Conservation (phyloP, 2,888 invertebrate species). For the Morpho deidamia region DNA sequence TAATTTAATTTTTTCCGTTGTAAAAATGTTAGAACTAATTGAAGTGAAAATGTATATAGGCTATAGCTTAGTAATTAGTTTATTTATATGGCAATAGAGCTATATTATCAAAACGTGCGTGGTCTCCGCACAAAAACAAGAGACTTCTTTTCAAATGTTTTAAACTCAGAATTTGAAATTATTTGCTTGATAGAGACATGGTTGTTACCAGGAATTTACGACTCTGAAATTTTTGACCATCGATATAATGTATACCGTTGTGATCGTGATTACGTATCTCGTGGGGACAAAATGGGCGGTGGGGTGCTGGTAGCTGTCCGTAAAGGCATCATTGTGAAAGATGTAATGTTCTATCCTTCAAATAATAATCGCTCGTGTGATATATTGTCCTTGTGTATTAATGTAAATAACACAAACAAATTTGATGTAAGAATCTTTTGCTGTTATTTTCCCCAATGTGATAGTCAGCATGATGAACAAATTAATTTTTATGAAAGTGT, state of each 20-base stretch:
- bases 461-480: not conserved
- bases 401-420: not conserved
- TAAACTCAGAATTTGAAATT: not conserved
- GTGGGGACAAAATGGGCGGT: not conserved
- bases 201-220: not conserved
- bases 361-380: not conserved
- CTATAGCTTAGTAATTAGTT: no score
- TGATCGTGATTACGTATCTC: not conserved
- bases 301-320: not conserved
- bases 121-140: conserved; percentile 1
- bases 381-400: no score
- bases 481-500: not conserved
- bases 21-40: no score
- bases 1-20: no score
- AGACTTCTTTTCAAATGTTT: not conserved
- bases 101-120: conserved; percentile 3
- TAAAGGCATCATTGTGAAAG: not conserved
- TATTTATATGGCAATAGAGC: not conserved
- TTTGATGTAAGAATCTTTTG: not conserved
- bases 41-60: no score
- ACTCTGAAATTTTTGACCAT: not conserved
- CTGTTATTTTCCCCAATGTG: not conserved
- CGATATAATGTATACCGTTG: conserved; percentile 1
- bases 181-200: conserved; percentile 1
- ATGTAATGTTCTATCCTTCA: not conserved